Evolutionary conservation across 2,888 invertebrate species (phyloP), one percentile per base, ranked within the genome.

Genomic region (Mellilla xanthometata): DNA sequence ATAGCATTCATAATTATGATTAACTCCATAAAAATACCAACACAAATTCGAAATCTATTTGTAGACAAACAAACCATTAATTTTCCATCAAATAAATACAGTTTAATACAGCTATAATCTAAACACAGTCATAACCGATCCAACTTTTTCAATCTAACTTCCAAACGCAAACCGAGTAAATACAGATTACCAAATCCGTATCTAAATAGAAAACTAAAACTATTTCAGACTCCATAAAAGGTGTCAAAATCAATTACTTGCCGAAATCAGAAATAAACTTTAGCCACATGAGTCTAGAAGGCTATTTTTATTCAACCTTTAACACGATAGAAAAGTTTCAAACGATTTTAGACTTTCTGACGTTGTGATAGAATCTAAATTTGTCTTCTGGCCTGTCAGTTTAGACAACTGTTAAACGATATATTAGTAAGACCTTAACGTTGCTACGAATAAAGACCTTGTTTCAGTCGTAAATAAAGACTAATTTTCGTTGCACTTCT

Each of bases 281-380:
- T 7, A n/a, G 6, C 28, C 23, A 26, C 40, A 38, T 26, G 2
- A 29, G 34, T 39, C 33, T 39, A 36, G 32, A 43, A 46, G 24
- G 33, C 36, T 49, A 49, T 51, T 49, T 44, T 26, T 49, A 38
- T 29, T 31, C 34, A 49, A 53, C 50, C 56, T 52, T n/a, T n/a
- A n/a, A n/a, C n/a, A n/a, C n/a, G 13, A 9, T 7, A 24, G 12
- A 13, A 15, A 19, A 28, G 6, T n/a, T 15, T 6, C 12, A 5
- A 10, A 4, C 11, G 19, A 36, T 8, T 28, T 28, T 19, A n/a
- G 12, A 19, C 36, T 5, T 36, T 36, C 3, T 2, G 1, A 2
- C 2, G 5, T 12, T 12, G 22, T 10, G 4, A 32, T 32, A 39
- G 19, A 27, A 32, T 8, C n/a, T 9, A 28, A 36, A 27, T 11